Evolutionary conservation across 2,797 vertebrate species (phyloP), one percentile per base, ranked within the genome.

Genomic region (Enteromius afrohamiltoni): DNA sequence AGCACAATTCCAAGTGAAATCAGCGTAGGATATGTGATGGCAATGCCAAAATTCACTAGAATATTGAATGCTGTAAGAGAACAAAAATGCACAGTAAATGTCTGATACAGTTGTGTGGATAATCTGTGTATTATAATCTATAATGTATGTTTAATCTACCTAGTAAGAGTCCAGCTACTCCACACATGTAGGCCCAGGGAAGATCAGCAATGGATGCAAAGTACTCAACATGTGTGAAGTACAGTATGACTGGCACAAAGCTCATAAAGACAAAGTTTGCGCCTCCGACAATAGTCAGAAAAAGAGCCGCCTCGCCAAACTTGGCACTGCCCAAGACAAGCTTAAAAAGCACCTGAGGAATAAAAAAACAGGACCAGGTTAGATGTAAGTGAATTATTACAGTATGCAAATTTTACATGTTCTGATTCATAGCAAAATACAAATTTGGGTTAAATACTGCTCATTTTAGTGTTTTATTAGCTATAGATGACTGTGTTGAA

Each of bases 301-400:
- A 99, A 91, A 99, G 95, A 84, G 97, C 97, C n/a, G 97, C 97
- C 92, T 99, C 97, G 86, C 97, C 97, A 68, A 97, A 99, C 93
- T 97, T 98, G 87, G 97, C 97, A 88, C 97, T 98, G 90, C 97
- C 97, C 87, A 99, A 93, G 86, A 98, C 95, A 91, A 99, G 96
- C 93, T 99, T 98, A 93, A 99, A 99, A 89, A 99, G 96, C 89
- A 98, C 97, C 97, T 99, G 91, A 68, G 84, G 83, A 88, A 86
- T 26, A 86, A 42, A 31, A 31, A 58, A 47, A 40, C 2, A 49
- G 64, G 78, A 21, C 23, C 21, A 47, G 17, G 31, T 37, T 37
- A 64, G 29, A 16, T 29, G 29, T 31, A 31, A 29, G 3, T 13
- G 58, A 62, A 6, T 60, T 6, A 26, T 29, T 23, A 62, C 23